These are phyloP conservation scores for Alligator sinensis DNA, from an alignment of 2,113 vertebrate genomes.

Conservation along the genomic window DNA sequence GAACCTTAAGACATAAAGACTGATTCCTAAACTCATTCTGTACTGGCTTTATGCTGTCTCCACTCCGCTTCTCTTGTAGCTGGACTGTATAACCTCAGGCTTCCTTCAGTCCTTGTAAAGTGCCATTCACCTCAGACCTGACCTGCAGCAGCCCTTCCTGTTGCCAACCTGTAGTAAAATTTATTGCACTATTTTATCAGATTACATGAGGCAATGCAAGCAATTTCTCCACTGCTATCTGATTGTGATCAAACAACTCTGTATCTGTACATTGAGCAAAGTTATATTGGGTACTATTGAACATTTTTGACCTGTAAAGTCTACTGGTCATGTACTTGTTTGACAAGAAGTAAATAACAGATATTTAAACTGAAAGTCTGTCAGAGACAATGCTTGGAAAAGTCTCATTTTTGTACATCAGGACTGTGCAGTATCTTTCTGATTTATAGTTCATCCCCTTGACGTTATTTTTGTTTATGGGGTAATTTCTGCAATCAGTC, in stretches of 20 bases:
- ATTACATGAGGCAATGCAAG: conserved; percentile 57
- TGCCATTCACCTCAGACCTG: conserved; percentile 16
- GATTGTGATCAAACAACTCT: conserved; percentile 47
- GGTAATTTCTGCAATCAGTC: conserved; percentile 59
- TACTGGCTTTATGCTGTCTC: not conserved
- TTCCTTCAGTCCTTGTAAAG: conserved; percentile 58
- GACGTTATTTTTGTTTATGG: conserved; percentile 58
- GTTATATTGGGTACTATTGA: not conserved
- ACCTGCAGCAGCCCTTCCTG: conserved; percentile 51
- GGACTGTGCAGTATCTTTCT: conserved; percentile 7
- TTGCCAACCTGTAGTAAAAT: conserved; percentile 50
- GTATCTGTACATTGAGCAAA: conserved; percentile 17
- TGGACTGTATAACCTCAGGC: conserved; percentile 10
- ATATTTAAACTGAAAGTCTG: conserved; percentile 41
- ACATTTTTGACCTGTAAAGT: conserved; percentile 51
- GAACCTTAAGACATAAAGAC: not conserved
- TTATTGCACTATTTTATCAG: conserved; percentile 74
- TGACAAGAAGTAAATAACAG: conserved; percentile 54
- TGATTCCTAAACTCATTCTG: not conserved
- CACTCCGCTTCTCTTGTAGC: not conserved
- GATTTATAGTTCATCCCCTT: conserved; percentile 34
- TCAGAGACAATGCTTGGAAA: conserved; percentile 36
- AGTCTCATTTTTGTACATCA: not conserved
- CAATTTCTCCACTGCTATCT: conserved; percentile 39
- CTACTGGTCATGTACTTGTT: conserved; percentile 50